phyloP scores from a whole-genome alignment of 2,113 vertebrate genomes.

The Oxyruncus cristatus region DNA sequence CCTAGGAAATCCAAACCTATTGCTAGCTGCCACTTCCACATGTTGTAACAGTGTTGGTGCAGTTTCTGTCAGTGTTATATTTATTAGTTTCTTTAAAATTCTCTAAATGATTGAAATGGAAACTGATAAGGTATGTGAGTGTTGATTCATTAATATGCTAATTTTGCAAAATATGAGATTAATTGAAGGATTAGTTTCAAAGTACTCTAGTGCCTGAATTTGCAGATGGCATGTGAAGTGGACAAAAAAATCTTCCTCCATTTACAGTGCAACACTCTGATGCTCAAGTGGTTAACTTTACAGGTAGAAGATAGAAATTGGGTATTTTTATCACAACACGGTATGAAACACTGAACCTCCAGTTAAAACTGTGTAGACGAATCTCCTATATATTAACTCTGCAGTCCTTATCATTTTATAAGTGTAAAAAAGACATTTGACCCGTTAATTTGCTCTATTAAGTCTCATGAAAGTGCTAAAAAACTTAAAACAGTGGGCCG shows the following conservation, averaged over 20 bases:
- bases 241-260: background rate
- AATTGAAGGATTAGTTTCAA: background rate
- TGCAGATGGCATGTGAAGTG: background rate
- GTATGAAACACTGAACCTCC: background rate
- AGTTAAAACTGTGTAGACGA: background rate
- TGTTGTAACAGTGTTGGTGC: background rate
- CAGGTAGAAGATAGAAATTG: background rate
- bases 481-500: background rate
- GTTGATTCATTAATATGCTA: background rate
- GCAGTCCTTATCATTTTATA: background rate
- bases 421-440: background rate
- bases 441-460: background rate
- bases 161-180: background rate
- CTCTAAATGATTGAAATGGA: background rate
- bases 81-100: background rate
- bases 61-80: background rate
- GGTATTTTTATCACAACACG: background rate
- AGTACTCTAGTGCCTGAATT: background rate
- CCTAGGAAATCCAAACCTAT: background rate
- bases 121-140: background rate
- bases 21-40: background rate
- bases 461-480: background rate
- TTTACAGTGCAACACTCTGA: background rate
- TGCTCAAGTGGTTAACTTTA: background rate
- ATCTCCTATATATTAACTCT: background rate